Base-by-base conservation (phyloP, 2,797 vertebrate species). In the Amblyopsis hoosieri region DNA sequence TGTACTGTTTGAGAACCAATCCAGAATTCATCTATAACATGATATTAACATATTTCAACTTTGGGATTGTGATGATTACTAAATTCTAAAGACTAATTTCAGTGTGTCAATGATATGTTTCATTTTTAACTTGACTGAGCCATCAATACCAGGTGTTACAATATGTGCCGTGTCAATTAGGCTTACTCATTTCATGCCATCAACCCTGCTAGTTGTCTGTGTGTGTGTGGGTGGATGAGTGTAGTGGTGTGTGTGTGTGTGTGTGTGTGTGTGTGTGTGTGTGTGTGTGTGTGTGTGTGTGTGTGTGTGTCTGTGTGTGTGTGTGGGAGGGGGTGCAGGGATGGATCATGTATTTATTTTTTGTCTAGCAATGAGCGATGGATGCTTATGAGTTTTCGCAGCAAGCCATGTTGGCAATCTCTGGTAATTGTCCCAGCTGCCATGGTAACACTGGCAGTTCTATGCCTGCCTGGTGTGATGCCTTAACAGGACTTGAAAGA, bases 361-460 rank as follows among this genome's bases (percentile, higher is more conserved):
- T 66, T 33, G 37, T 42, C 37, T 42, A 42, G 9, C 23, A 29
- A 29, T 29, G 37, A 42, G 37, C 37, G 23, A 29, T 29, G 23
- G 23, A 42, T 42, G 37, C 37, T 8, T 42, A 42, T 42, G 37
- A 42, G 37, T 42, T 50, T 75, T 37, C 53, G 54, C 15, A 12
- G 33, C 4, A 2, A 62, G 66, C 69, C 71, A 63, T 55, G 62
- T 42, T 57, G 42, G 19, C 49, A 15, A 45, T 59, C 17, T 62
- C 58, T 66, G 19, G 46, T 67, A 69, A 60, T 72, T 17, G 59
- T 78, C 52, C 65, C 47, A 66, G 76, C 79, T 87, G 78, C 75
- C 76, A 81, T 86, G 74, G 79, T 75, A 79, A 83, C 70, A 57
- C 70, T 52, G 62, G 42, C 60, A 69, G 70, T 66, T 64, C 72